Conservation (phyloP, 2,888 invertebrate species). For the Netelia fuscicornis region DNA sequence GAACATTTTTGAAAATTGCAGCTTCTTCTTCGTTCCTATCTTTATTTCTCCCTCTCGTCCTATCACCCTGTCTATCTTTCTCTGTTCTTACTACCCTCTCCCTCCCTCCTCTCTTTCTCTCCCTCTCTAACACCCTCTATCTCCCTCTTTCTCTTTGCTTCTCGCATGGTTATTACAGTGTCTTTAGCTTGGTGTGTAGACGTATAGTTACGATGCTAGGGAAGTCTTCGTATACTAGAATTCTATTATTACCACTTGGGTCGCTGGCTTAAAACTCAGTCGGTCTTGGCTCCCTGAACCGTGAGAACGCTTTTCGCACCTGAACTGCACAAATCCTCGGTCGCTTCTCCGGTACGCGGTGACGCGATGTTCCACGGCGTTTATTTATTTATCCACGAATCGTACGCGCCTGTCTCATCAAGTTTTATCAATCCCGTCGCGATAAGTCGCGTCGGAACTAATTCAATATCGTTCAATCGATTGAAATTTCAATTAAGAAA, state of each 20-base stretch:
- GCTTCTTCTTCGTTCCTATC: constrained; percentile 32
- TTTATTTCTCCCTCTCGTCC: constrained; percentile 16
- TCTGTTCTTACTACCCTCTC: constrained; percentile 2
- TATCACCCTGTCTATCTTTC: constrained; percentile 15
- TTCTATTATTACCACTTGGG: constrained; percentile 81
- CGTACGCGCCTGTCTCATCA: not conserved
- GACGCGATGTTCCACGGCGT: constrained; percentile 39
- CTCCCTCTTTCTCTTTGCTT: constrained; percentile 7
- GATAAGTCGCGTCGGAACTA: too few relatives aligned
- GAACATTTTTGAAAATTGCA: constrained; percentile 22
- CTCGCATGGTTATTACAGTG: constrained; percentile 76
- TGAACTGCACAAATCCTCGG: constrained; percentile 69
- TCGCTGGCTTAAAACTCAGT: constrained; percentile 84
- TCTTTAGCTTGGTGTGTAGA: constrained; percentile 59
- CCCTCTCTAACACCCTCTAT: not conserved
- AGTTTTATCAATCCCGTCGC: not conserved
- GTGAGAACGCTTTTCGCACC: constrained; percentile 82
- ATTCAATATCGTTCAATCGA: not conserved
- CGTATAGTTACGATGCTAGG: constrained; percentile 74
- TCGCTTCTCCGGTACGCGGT: constrained; percentile 65
- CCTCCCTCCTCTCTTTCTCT: constrained; percentile 30
- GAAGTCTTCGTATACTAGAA: constrained; percentile 82
- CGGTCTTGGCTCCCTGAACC: constrained; percentile 84
- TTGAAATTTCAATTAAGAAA: not conserved
- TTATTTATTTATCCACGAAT: not conserved